phyloP scores from a whole-genome alignment of 2,797 vertebrate species.

The Neosilurus hyrtlii region DNA sequence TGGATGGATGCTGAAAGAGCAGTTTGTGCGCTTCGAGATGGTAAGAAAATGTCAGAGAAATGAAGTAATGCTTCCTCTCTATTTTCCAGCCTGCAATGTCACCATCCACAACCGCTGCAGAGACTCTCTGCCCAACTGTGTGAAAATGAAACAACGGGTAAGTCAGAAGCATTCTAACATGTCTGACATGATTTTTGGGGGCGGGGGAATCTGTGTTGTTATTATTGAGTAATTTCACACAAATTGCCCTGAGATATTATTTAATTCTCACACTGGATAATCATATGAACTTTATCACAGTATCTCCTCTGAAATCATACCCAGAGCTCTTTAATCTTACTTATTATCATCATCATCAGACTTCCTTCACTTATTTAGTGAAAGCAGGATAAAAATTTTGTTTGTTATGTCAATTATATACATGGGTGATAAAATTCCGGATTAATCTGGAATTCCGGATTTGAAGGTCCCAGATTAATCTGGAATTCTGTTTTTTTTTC shows the following conservation, averaged over 20 bases:
- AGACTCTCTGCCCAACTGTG: constrained; percentile 86
- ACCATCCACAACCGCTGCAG: constrained; percentile 94
- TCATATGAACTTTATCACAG: background rate
- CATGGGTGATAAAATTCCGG: no score
- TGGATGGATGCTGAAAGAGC: background rate
- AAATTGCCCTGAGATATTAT: background rate
- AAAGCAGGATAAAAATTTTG: background rate
- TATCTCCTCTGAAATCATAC: background rate
- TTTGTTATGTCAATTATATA: background rate
- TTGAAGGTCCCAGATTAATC: no score
- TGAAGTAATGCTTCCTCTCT: constrained; percentile 32
- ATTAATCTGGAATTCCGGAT: no score
- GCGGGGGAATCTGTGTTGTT: background rate
- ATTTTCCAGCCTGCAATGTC: constrained; percentile 82
- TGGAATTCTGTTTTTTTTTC: no score
- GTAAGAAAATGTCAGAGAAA: background rate
- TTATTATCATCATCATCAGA: background rate
- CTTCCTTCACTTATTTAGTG: background rate
- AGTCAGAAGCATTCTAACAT: constrained; percentile 47
- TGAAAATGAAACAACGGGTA: constrained; percentile 93
- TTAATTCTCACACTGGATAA: background rate
- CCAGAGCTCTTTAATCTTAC: background rate
- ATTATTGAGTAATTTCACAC: background rate
- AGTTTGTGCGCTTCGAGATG: background rate
- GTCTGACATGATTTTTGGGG: background rate